Conservation (phyloP, 2,113 vertebrate species). For the Sciurus niger region DNA sequence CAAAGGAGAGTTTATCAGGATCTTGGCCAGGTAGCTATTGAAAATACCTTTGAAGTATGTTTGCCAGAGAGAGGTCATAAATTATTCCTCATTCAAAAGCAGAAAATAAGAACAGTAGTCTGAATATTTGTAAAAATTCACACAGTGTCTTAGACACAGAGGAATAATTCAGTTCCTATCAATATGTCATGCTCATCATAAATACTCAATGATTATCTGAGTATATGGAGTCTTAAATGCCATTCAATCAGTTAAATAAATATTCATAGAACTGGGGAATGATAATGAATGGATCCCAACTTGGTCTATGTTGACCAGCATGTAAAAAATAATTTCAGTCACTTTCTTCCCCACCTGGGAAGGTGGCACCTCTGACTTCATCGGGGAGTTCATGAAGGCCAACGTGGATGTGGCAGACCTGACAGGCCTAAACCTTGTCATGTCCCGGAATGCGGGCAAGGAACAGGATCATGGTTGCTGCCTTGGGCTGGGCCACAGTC, state of each 20-base stretch:
- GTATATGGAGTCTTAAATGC: neutral
- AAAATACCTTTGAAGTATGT: slow-evolving; percentile 44
- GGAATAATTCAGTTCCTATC: neutral
- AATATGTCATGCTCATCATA: neutral
- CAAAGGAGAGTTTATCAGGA: slow-evolving; percentile 47
- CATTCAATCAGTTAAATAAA: neutral
- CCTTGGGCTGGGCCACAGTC: slow-evolving; percentile 96
- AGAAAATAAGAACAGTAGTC: neutral
- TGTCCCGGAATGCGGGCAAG: slow-evolving; percentile 96
- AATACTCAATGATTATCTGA: neutral
- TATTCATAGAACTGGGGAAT: neutral
- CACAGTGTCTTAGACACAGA: neutral
- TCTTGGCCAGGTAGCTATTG: neutral
- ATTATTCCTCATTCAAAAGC: slow-evolving; percentile 20
- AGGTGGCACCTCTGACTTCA: slow-evolving; percentile 95
- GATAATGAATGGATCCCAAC: too few relatives aligned
- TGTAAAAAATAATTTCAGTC: slow-evolving; percentile 79
- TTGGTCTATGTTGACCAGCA: neutral
- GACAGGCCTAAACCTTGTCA: slow-evolving; percentile 94
- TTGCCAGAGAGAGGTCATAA: neutral
- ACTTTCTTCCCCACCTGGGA: slow-evolving; percentile 98
- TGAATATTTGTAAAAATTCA: slow-evolving; percentile 10
- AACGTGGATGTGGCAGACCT: slow-evolving; percentile 95
- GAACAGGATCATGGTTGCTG: slow-evolving; percentile 98
- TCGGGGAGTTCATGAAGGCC: slow-evolving; percentile 97